These are phyloP conservation scores for Acrossocheilus fasciatus DNA, from an alignment of 2,797 vertebrate species.

Conservation along the genomic window DNA sequence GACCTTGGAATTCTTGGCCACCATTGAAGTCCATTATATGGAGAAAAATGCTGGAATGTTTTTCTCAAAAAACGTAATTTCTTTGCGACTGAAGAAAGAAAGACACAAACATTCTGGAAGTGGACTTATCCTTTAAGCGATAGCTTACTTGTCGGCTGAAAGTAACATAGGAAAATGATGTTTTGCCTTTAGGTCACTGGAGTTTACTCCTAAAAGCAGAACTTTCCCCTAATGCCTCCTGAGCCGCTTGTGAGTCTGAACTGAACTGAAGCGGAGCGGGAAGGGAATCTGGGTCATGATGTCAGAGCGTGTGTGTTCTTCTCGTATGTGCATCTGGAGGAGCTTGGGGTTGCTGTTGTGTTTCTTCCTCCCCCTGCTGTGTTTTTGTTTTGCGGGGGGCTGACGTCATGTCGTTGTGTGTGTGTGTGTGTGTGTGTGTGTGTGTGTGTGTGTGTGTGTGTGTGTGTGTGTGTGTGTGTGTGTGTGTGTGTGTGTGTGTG, in stretches of 20 bases:
- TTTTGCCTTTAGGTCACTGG: background rate
- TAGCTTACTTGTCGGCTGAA: background rate
- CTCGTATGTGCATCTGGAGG: conserved; percentile 61
- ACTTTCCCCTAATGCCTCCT: background rate
- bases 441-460: too few species aligned
- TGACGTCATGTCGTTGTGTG: conserved; percentile 79
- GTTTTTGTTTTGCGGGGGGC: conserved; percentile 75
- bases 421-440: too few species aligned
- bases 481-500: too few species aligned
- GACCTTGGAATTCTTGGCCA: too few species aligned
- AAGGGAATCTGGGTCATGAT: conserved; percentile 32
- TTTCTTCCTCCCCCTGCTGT: conserved; percentile 70
- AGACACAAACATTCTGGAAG: too few species aligned
- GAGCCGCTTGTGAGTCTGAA: background rate
- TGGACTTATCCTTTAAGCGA: too few species aligned
- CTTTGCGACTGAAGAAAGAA: too few species aligned
- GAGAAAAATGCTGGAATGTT: too few species aligned
- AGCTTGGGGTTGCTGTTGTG: conserved; percentile 59
- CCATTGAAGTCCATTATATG: too few species aligned
- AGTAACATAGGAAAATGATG: background rate
- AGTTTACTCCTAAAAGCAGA: background rate
- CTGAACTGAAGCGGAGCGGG: background rate
- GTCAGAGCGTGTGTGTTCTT: conserved; percentile 33
- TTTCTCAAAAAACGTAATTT: too few species aligned
- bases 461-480: too few species aligned